Base-by-base conservation (phyloP, 1,140 invertebrate genomes). In the Zeugodacus cucurbitae region DNA sequence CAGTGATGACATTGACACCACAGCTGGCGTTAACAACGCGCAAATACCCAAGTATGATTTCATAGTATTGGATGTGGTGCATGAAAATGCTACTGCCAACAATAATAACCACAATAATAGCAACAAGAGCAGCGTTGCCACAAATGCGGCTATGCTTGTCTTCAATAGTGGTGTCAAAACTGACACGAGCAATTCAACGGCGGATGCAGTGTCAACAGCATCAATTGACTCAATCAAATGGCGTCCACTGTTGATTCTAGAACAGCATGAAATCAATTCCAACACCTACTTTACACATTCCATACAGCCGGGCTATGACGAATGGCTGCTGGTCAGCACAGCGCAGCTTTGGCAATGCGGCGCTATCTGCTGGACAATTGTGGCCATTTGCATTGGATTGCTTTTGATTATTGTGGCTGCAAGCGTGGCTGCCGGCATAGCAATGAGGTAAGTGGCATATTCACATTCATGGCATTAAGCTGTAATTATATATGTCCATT, bases 301-400 rank as follows among this genome's bases (percentile, higher is more conserved):
- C 82, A 89, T 93, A 64, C 90, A 92, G 37, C 92, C 92, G 8
- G 91, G 90, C 57, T 93, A 92, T 87, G 90, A 92, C 87, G 91
- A 93, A 89, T 93, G 92, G 93, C 89, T 93, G 32, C 58, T 91
- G 88, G 90, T 91, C 32, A 92, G 91, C 89, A 91, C 89, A 48
- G 89, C 90, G 37, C 91, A 91, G 88, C 89, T 93, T 86, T 91
- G 91, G 91, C 90, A 91, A 26, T 93, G 93, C 85, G 92, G 92
- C 32, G 90, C 92, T 86, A 90, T 93, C 88, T 93, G 93, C 87
- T 93, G 93, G 92, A 92, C 91, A 59, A 90, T 93, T 74, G 90
- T 90, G 34, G 91, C 91, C 4, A 92, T 93, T 58, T 90, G 90
- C 86, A 89, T 92, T 10, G 87, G 90, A 78, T 58, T 93, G 0